Base-by-base conservation (phyloP, 2,797 vertebrate species). In the Molothrus ater region DNA sequence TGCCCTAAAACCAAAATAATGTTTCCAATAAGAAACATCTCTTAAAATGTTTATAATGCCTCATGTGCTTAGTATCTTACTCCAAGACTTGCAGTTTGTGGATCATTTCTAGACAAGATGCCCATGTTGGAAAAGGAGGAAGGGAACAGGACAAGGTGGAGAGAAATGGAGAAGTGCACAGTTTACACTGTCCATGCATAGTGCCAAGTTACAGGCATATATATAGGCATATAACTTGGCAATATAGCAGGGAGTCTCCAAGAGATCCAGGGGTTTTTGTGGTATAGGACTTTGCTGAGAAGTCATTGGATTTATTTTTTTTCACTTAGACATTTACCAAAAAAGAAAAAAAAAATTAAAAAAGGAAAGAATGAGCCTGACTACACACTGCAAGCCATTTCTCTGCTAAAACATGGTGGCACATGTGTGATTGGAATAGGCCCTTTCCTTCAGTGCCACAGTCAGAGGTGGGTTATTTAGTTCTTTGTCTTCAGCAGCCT, bases 201-300 rank as follows among this genome's bases (percentile, higher is more conserved):
- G 18, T 36, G 20, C 42, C 59, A 79, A 69, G 11, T 79, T 78
- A 69, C 36, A 36, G 36, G 36, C 36, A 36, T 36, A 36, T 36
- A 36, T 36, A 36, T 36, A 36, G 36, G 36, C 36, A 36, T 36
- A 36, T 36, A 36, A 36, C 36, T 36, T 9, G 36, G 36, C 36
- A 36, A 10, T 70, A 20, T 7, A n/a, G 9, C 14, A 31, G 11
- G 25, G 32, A 36, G 13, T 60, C 80, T 75, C 54, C 57, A 68
- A 53, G 32, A 48, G 51, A 42, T 31, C 9, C 4, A 2, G 17
- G 31, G 4, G 0, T 1, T n/a, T 29, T 36, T 54, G 31, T 79
- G 65, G 6, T 26, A 8, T 31, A 53, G 42, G 34, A 66, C 38
- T 93, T 91, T n/a, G 26, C 21, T 73, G 34, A 86, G 45, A 74